These are phyloP conservation scores for Carapus acus DNA, from an alignment of 2,797 vertebrate species.

Conservation along the genomic window DNA sequence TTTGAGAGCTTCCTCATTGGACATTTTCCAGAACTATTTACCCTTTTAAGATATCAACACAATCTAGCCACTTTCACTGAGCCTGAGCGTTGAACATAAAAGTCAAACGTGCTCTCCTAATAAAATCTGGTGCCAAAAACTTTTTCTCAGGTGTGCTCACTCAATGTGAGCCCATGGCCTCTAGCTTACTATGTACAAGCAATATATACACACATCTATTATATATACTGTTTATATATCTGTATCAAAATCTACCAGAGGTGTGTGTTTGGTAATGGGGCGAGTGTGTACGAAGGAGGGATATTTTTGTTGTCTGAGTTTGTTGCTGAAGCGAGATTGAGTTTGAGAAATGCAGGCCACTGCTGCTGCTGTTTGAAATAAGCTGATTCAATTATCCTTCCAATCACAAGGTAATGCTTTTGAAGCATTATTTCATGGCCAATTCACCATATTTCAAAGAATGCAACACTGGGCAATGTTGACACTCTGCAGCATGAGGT, in stretches of 20 bases:
- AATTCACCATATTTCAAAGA: conserved; percentile 23
- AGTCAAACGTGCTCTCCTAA: background rate
- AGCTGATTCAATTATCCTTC: conserved; percentile 2
- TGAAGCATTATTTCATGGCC: conserved; percentile 21
- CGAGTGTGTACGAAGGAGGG: conserved; percentile 12
- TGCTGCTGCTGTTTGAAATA: conserved; percentile 3
- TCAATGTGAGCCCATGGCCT: conserved; percentile 37
- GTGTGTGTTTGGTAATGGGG: conserved; percentile 14
- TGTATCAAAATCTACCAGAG: conserved; percentile 17
- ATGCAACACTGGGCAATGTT: conserved; percentile 34
- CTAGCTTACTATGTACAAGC: conserved; percentile 67
- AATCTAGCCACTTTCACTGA: too few species aligned
- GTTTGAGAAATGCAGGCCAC: conserved; percentile 2
- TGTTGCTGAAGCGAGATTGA: conserved; percentile 2
- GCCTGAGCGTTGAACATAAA: too few species aligned
- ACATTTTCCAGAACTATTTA: conserved; percentile 19
- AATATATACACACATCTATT: too few species aligned
- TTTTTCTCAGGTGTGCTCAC: conserved; percentile 28
- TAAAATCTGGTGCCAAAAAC: conserved; percentile 33
- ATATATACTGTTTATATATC: too few species aligned
- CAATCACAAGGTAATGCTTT: conserved; percentile 13
- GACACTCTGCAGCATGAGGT: conserved; percentile 65
- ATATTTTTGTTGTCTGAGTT: background rate
- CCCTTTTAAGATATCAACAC: conserved; percentile 8
- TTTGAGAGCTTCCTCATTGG: conserved; percentile 31